Evolutionary conservation across 2,888 invertebrate species (phyloP).

Genomic region (Ecdyonurus torrentis): DNA sequence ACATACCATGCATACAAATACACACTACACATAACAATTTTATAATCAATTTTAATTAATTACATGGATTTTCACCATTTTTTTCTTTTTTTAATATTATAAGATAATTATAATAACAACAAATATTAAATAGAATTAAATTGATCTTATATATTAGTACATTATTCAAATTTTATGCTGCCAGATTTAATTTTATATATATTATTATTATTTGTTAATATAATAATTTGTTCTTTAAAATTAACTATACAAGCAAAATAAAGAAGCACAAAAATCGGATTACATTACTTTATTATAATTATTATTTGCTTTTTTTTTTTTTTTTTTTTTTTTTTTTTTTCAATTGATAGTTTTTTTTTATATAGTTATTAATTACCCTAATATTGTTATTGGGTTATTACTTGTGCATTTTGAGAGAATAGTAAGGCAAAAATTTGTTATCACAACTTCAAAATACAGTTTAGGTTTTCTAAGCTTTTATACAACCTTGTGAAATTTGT

Average conservation of each 20-base stretch:
- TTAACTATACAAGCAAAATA: background rate
- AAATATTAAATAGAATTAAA: background rate
- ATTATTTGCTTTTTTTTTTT: background rate
- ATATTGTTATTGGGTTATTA: background rate
- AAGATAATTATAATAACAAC: background rate
- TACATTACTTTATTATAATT: background rate
- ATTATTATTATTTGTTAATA: no score
- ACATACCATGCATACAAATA: background rate
- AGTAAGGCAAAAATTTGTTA: background rate
- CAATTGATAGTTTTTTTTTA: background rate
- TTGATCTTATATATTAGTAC: background rate
- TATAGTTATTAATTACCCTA: background rate
- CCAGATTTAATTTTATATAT: background rate
- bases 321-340: background rate
- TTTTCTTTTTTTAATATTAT: no score
- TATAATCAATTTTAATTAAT: no score
- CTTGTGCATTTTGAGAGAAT: background rate
- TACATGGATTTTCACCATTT: no score
- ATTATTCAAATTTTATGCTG: background rate
- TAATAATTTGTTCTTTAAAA: no score
- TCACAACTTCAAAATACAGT: background rate
- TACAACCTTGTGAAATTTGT: no score
- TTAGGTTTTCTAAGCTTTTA: no score
- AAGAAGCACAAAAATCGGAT: no score
- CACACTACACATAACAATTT: background rate